Base-by-base conservation (phyloP, 2,888 invertebrate species). In the Agrilus cyanescens region DNA sequence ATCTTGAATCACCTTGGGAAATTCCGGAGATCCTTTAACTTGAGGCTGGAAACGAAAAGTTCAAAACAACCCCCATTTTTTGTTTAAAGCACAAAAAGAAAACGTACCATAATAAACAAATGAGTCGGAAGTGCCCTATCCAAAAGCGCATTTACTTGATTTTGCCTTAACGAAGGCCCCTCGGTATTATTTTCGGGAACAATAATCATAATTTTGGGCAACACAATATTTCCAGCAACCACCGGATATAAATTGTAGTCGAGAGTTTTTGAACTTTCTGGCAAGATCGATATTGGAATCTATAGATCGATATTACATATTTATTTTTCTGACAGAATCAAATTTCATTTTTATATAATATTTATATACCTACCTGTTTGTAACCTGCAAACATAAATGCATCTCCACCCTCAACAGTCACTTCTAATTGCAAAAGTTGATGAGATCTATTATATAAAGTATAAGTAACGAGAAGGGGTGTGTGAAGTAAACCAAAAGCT, bases 301-400 rank as follows among this genome's bases (percentile, higher is more conserved):
- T 66, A 48, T 45, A 60, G 60, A 44, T 32, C 12, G 30, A 34
- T 38, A 45, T 43, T 35, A 43, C n/a, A 38, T 30, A 29, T 33
- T 12, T 3, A 33, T 33, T 13, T 18, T 15, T 35, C 12, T 12
- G 33, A 44, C 39, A 34, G 5, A 34, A 12, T 32, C 25, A 15
- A 29, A 12, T 41, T 41, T 14, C 14, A 32, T 41, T 25, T n/a
- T 20, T 3, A 43, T 32, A 32, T 31, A 30, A 8, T 30, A 8
- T 30, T 30, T 30, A 30, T 30, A 30, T 18, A 37, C 46, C 45
- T 58, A 85, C 83, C 73, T 91, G 88, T 68, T 89, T 93, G 59
- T 91, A 89, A 2, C 95, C 95, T 46, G 94, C 82, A 68, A 90
- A 94, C 85, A 95, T 93, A 63, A 95, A 95, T 32, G 85, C 85